Evolutionary conservation across 2,888 invertebrate species (phyloP).

Genomic region (Philereme transversata): DNA sequence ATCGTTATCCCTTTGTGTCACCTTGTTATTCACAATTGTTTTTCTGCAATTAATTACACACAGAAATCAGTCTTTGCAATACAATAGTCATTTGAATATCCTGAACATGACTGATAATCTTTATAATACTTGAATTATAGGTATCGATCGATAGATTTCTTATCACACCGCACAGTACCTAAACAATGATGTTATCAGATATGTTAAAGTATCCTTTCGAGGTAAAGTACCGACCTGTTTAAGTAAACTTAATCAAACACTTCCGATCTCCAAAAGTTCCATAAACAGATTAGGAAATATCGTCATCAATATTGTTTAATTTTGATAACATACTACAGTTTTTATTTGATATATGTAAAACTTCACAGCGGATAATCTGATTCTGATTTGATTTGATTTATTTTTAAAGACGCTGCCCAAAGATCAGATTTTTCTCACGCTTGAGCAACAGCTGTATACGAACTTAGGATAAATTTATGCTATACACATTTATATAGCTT

Average conservation of each 20-base stretch:
- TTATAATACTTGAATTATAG: neutral
- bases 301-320: neutral
- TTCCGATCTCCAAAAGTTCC: neutral
- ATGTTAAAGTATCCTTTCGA: neutral
- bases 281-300: neutral
- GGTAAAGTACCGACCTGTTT: neutral
- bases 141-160: neutral
- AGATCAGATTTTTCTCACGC: slow-evolving; percentile 9
- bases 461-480: slow-evolving; percentile 38
- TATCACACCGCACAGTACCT: neutral
- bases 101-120: slow-evolving; percentile 1
- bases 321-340: neutral
- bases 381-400: neutral
- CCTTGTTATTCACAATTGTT: slow-evolving; percentile 3
- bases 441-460: slow-evolving; percentile 30
- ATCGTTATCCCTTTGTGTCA: slow-evolving; percentile 6
- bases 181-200: neutral
- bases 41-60: slow-evolving; percentile 10
- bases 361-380: too few relatives aligned
- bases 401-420: neutral
- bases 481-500: slow-evolving; percentile 49
- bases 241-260: neutral
- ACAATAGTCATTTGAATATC: slow-evolving; percentile 1
- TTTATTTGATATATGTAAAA: too few relatives aligned
- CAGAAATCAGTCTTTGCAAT: neutral